Base-by-base conservation (phyloP, 2,888 invertebrate genomes). In the Caenorhabditis virilis region DNA sequence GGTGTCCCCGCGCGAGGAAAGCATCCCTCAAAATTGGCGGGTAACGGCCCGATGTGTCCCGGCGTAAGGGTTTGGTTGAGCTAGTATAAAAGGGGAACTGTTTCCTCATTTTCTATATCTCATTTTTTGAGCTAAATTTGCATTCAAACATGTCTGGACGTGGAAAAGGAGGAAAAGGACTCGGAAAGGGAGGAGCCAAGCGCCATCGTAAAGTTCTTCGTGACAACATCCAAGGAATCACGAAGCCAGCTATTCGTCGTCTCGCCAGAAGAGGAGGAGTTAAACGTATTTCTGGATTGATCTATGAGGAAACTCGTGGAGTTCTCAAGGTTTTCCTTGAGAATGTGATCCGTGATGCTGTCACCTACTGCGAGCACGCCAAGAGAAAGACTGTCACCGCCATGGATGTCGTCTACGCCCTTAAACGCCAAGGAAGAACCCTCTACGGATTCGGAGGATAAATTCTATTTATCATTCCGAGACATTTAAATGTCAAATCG, bases 381-480 rank as follows among this genome's bases (percentile, higher is more conserved):
- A 91, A 91, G 85, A 87, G 91, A 76, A 91, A 91, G 85, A 91
- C 91, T 0, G 91, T 91, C 38, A 91, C 91, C 0, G 90, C 91
- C 13, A 91, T 91, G 91, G 91, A 91, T 76, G 90, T 91, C 15
- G 90, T 91, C 42, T 91, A 91, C 81, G 91, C 91, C n/a, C 84
- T 91, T 79, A 91, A 91, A 83, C 86, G 91, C 48, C 91, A 91
- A 85, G 90, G 91, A 4, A 87, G 90, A 74, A 91, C 91, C 63
- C 84, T 91, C 13, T 91, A 91, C 84, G 91, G 91, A 58, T 77
- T 77, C 72, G 77, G 77, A 47, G 74, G 74, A 74, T 74, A 74
- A 74, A 49, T 60, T 41, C 9, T 9, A 30, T 30, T n/a, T n/a
- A 30, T 36, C n/a, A 5, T 5, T 5, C 16, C 36, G 16, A 36